Evolutionary conservation across 2,797 vertebrate genomes (phyloP).

Genomic region (Sus cebifrons): DNA sequence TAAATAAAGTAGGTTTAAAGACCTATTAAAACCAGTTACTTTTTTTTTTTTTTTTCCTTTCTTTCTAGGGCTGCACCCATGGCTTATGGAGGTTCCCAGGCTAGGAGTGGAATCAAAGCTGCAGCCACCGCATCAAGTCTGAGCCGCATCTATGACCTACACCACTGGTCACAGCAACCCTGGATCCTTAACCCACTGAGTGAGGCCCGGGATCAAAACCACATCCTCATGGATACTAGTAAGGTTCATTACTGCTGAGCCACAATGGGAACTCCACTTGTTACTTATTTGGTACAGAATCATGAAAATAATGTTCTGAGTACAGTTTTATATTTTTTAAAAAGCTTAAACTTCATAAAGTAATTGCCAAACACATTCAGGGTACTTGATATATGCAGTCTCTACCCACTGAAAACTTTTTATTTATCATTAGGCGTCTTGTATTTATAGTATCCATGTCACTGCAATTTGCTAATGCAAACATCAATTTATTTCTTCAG

Average conservation of each 20-base stretch:
- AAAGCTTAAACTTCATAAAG: neutral
- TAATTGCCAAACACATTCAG: neutral
- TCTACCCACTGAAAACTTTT: slow-evolving; percentile 33
- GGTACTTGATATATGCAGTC: slow-evolving; percentile 43
- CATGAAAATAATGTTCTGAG: slow-evolving; percentile 50
- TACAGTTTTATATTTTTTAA: slow-evolving; percentile 43
- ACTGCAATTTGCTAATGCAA: neutral
- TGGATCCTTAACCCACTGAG: no score
- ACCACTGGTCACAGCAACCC: no score
- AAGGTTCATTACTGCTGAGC: no score
- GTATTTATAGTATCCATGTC: neutral
- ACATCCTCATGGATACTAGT: no score
- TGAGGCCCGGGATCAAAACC: no score
- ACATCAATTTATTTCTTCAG: slow-evolving; percentile 21
- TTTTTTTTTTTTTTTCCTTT: neutral
- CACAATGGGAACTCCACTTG: no score
- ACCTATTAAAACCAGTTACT: neutral
- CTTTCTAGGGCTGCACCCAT: no score
- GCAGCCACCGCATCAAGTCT: no score
- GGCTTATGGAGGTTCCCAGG: no score
- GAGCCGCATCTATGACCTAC: no score
- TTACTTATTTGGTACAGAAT: slow-evolving; percentile 18
- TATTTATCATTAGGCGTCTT: slow-evolving; percentile 31
- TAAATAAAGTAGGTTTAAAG: slow-evolving; percentile 20
- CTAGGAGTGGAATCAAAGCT: no score